These are phyloP conservation scores for Sphinx pinastri DNA, from an alignment of 2,888 invertebrate species.

Conservation along the genomic window DNA sequence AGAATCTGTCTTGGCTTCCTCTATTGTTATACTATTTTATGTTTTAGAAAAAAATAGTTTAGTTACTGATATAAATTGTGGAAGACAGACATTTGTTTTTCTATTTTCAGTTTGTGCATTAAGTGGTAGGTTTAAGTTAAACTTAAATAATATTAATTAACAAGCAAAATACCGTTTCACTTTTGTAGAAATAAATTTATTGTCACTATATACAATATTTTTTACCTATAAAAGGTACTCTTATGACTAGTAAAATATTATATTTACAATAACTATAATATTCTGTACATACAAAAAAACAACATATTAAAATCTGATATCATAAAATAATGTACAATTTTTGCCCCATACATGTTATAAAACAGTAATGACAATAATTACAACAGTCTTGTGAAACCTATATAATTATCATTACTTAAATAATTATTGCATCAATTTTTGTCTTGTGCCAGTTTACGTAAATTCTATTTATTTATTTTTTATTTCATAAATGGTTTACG, in stretches of 20 bases:
- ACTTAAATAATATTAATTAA: neutral
- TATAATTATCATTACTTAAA: slow-evolving; percentile 31
- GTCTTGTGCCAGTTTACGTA: neutral
- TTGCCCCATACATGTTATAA: neutral
- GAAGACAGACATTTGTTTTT: too few relatives aligned
- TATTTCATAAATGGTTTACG: neutral
- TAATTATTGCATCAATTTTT: slow-evolving; percentile 28
- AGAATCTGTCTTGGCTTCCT: slow-evolving; percentile 27
- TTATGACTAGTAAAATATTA: slow-evolving; percentile 63
- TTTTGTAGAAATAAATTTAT: slow-evolving; percentile 49
- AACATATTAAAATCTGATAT: slow-evolving; percentile 48
- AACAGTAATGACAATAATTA: slow-evolving; percentile 36
- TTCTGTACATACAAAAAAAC: slow-evolving; percentile 49
- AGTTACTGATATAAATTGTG: too few relatives aligned
- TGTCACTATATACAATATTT: slow-evolving; percentile 58
- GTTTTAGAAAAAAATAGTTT: too few relatives aligned
- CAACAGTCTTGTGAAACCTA: slow-evolving; percentile 46
- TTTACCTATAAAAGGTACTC: slow-evolving; percentile 60
- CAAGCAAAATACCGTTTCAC: neutral
- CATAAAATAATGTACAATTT: slow-evolving; percentile 35
- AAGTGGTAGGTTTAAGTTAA: too few relatives aligned
- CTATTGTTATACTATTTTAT: neutral
- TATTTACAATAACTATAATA: slow-evolving; percentile 61
- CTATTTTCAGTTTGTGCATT: too few relatives aligned
- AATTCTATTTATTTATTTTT: neutral